These are phyloP conservation scores for Zeugodacus cucurbitae DNA, from an alignment of 1,140 invertebrate species.

Conservation along the genomic window DNA sequence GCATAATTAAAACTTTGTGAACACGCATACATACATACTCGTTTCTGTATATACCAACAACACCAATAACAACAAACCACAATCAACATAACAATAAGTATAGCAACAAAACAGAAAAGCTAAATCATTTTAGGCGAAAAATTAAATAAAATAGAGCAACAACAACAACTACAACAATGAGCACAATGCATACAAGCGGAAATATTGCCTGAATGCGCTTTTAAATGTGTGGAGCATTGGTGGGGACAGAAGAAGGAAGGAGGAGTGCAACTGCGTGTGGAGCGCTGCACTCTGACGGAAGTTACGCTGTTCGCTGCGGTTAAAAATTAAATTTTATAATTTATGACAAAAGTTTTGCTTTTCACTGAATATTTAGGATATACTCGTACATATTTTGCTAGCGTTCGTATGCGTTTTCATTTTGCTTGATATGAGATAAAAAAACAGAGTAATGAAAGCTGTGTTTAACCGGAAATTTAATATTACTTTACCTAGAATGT, in stretches of 20 bases:
- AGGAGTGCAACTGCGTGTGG: background rate
- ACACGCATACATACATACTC: background rate
- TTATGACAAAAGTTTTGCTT: conserved; percentile 24
- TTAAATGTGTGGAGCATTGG: background rate
- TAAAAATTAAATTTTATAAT: conserved; percentile 33
- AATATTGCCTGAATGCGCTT: conserved; percentile 22
- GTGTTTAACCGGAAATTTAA: background rate
- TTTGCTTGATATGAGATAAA: background rate
- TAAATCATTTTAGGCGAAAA: background rate
- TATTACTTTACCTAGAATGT: no score
- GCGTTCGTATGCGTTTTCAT: background rate
- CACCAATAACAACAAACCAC: background rate
- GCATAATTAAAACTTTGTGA: conserved; percentile 18
- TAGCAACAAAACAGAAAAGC: background rate
- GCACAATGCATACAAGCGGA: conserved; percentile 9
- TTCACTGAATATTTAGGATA: background rate
- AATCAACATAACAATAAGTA: conserved; percentile 19
- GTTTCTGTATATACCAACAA: background rate
- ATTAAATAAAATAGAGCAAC: background rate
- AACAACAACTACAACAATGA: background rate
- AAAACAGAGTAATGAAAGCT: background rate
- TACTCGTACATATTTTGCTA: background rate
- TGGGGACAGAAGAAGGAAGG: no score
- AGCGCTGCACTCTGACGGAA: background rate
- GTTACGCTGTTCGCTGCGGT: background rate